These are phyloP conservation scores for Lymantria monacha DNA, from an alignment of 2,888 invertebrate genomes.

Conservation along the genomic window DNA sequence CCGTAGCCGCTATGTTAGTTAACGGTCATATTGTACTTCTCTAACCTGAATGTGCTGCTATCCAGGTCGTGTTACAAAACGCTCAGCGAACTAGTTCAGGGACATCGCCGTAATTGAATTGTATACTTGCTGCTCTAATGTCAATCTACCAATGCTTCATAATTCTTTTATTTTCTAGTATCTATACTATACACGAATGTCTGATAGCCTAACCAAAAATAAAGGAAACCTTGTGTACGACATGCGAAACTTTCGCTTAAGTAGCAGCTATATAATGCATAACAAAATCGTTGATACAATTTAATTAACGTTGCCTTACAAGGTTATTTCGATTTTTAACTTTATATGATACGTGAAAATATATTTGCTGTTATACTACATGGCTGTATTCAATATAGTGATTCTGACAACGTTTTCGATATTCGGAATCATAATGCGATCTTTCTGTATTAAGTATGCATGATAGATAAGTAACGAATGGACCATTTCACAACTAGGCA, in stretches of 20 bases:
- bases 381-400: too few relatives aligned
- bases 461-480: constrained; percentile 47
- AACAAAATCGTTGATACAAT: constrained; percentile 8
- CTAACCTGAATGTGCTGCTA: constrained; percentile 48
- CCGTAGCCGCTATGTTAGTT: not conserved
- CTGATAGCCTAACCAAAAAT: not conserved
- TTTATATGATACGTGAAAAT: too few relatives aligned
- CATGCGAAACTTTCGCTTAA: constrained; percentile 23
- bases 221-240: not conserved
- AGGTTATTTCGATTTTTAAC: constrained; percentile 9
- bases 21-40: not conserved
- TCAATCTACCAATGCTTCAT: constrained; percentile 23
- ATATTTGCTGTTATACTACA: too few relatives aligned
- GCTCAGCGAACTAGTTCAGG: constrained; percentile 71
- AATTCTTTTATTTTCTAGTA: constrained; percentile 7
- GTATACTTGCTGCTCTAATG: constrained; percentile 45
- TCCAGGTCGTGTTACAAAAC: constrained; percentile 72
- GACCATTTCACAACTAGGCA: constrained; percentile 67
- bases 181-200: not conserved
- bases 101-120: constrained; percentile 66
- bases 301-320: constrained; percentile 30
- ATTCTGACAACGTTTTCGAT: too few relatives aligned
- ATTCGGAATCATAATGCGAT: too few relatives aligned
- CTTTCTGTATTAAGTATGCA: not conserved
- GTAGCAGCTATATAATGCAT: constrained; percentile 8